These are phyloP conservation scores for Bombus ignitus DNA, from an alignment of 1,140 invertebrate genomes.

Conservation along the genomic window DNA sequence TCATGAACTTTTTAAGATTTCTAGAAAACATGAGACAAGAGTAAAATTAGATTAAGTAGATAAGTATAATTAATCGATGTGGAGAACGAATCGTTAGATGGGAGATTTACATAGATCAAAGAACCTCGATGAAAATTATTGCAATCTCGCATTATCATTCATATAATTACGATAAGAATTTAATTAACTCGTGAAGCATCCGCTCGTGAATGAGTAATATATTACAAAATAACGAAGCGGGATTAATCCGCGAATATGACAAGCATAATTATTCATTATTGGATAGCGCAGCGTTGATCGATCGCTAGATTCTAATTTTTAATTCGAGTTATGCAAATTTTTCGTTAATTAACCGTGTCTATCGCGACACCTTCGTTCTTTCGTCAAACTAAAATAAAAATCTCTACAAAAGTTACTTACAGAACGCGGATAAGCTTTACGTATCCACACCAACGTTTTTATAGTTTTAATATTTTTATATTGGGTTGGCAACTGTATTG, in stretches of 20 bases:
- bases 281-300: not conserved
- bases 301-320: not conserved
- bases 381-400: too few species aligned
- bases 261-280: conserved; percentile 22
- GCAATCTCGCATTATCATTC: not conserved
- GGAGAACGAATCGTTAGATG: too few species aligned
- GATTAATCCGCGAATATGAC: conserved; percentile 16
- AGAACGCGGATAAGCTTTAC: too few species aligned
- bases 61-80: too few species aligned
- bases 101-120: too few species aligned
- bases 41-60: too few species aligned
- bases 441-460: too few species aligned
- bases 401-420: too few species aligned
- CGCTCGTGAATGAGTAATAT: not conserved
- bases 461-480: too few species aligned
- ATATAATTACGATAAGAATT: not conserved
- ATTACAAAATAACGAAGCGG: not conserved
- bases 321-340: not conserved
- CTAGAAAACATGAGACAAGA: too few species aligned
- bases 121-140: not conserved
- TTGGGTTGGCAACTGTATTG: too few species aligned
- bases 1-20: too few species aligned
- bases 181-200: not conserved
- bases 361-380: not conserved
- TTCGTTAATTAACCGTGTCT: not conserved